Evolutionary conservation across 1,140 invertebrate species (phyloP).

Genomic region (Drosophila seguyi): DNA sequence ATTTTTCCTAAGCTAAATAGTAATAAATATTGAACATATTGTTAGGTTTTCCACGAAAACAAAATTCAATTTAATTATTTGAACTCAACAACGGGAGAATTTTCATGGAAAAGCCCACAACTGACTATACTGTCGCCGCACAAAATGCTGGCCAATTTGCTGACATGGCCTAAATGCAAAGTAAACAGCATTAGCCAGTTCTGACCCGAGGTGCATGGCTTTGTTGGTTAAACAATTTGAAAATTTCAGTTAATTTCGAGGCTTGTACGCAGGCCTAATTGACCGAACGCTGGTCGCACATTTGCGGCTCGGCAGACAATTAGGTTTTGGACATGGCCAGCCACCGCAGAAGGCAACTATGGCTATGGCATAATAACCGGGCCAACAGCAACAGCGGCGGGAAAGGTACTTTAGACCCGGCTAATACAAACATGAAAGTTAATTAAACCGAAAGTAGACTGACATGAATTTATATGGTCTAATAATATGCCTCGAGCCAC

Average conservation of each 20-base stretch:
- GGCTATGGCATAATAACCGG: slow-evolving; percentile 59
- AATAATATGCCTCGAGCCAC: slow-evolving; percentile 72
- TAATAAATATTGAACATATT: slow-evolving; percentile 1
- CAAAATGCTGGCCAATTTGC: slow-evolving; percentile 3
- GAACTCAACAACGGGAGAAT: not conserved
- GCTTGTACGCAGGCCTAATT: slow-evolving; percentile 50
- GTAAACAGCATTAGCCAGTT: slow-evolving; percentile 18
- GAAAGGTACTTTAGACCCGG: slow-evolving; percentile 17
- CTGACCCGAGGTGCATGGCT: slow-evolving; percentile 9
- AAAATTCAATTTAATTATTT: not conserved
- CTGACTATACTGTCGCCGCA: not conserved
- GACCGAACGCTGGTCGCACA: slow-evolving; percentile 50
- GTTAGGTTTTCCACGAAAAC: too few species aligned
- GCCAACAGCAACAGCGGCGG: slow-evolving; percentile 3
- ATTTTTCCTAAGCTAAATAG: not conserved
- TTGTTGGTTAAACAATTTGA: slow-evolving; percentile 43
- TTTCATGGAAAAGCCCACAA: not conserved
- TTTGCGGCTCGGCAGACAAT: slow-evolving; percentile 55
- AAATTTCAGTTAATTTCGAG: slow-evolving; percentile 47
- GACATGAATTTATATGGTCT: slow-evolving; percentile 82
- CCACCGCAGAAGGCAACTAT: slow-evolving; percentile 47
- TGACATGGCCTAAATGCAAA: slow-evolving; percentile 4
- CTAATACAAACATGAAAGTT: slow-evolving; percentile 84
- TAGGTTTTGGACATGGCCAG: slow-evolving; percentile 61
- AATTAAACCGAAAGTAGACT: slow-evolving; percentile 80